A percentile compares a stretch with the other conserved stretches of the same genome.
phyloP scores from a whole-genome alignment of 2,888 invertebrate genomes.

The Acronicta psi region DNA sequence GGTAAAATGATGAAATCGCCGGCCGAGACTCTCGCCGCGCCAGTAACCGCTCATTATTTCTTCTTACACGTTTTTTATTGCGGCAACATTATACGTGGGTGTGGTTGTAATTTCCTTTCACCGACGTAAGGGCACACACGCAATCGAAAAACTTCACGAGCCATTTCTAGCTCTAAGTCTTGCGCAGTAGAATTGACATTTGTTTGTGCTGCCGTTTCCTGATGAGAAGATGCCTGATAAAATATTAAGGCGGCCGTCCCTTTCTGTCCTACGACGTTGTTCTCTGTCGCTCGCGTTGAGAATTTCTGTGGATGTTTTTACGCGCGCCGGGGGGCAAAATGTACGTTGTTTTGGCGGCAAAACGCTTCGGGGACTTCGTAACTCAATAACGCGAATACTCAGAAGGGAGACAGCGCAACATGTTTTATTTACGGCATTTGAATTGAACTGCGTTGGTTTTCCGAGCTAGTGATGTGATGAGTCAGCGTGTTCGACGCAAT shows the following conservation, averaged over 20 bases:
- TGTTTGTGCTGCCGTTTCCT: conserved; percentile 56
- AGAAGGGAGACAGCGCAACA: conserved; percentile 83
- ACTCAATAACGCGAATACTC: conserved; percentile 86
- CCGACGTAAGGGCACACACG: conserved; percentile 89
- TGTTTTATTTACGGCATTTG: conserved; percentile 88
- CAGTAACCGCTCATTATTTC: conserved; percentile 89
- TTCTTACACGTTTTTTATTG: conserved; percentile 89
- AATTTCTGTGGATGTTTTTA: conserved; percentile 85
- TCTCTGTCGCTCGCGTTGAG: conserved; percentile 76
- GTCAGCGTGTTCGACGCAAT: conserved; percentile 68
- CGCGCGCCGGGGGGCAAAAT: conserved; percentile 88
- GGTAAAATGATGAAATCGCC: conserved; percentile 80
- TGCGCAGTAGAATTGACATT: conserved; percentile 53
- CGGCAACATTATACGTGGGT: conserved; percentile 89
- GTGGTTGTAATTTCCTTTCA: conserved; percentile 90
- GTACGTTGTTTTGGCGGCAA: conserved; percentile 89
- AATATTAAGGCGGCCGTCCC: conserved; percentile 86
- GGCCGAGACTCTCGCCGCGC: conserved; percentile 78
- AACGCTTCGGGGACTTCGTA: conserved; percentile 87
- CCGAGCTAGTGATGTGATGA: conserved; percentile 62
- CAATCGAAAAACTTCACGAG: conserved; percentile 67
- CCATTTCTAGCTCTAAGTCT: conserved; percentile 60
- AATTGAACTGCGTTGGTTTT: conserved; percentile 83
- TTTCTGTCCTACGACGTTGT: conserved; percentile 74
- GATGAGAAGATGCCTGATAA: conserved; percentile 87